A percentile compares a stretch with the other conserved stretches of the same genome.
phyloP scores from a whole-genome alignment of 37 sponge, comb jelly and placozoan genomes.

The Halichondria panicea region DNA sequence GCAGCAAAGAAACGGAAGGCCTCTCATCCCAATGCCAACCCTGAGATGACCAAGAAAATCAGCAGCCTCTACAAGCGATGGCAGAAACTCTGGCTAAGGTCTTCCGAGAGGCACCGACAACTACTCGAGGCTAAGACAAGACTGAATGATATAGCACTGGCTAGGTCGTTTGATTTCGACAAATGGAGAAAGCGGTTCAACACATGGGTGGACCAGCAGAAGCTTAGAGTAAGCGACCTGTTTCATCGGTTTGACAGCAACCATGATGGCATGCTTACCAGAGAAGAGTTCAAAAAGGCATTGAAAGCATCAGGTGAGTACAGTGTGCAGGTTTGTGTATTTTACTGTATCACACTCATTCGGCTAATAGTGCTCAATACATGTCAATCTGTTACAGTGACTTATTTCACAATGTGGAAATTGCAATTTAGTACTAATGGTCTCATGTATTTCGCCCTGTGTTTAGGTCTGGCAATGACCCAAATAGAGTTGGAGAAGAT shows the following conservation, averaged over 20 bases:
- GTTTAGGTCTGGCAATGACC: slow-evolving; percentile 64
- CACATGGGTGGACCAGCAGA: slow-evolving; percentile 75
- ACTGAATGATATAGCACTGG: slow-evolving; percentile 66
- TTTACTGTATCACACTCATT: not conserved
- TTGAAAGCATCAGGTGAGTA: slow-evolving; percentile 68
- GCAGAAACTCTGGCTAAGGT: slow-evolving; percentile 74
- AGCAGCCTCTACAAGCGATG: slow-evolving; percentile 65
- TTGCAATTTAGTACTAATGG: not conserved
- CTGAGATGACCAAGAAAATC: slow-evolving; percentile 68
- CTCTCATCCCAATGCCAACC: slow-evolving; percentile 21
- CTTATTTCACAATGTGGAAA: not conserved
- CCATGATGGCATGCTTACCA: slow-evolving; percentile 78
- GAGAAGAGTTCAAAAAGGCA: slow-evolving; percentile 80
- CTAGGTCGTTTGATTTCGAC: slow-evolving; percentile 73
- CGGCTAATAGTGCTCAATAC: not conserved
- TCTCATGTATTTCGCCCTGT: not conserved
- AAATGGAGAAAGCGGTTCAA: slow-evolving; percentile 75
- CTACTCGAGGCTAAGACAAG: slow-evolving; percentile 63
- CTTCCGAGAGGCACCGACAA: slow-evolving; percentile 67
- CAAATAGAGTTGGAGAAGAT: slow-evolving; percentile 81
- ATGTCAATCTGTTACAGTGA: not conserved
- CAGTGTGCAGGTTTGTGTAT: not conserved
- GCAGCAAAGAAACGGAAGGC: slow-evolving; percentile 35
- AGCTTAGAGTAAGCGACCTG: slow-evolving; percentile 74
- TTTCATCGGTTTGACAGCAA: slow-evolving; percentile 78